These are phyloP conservation scores for Dryobota labecula DNA, from an alignment of 2,888 invertebrate genomes.

Conservation along the genomic window DNA sequence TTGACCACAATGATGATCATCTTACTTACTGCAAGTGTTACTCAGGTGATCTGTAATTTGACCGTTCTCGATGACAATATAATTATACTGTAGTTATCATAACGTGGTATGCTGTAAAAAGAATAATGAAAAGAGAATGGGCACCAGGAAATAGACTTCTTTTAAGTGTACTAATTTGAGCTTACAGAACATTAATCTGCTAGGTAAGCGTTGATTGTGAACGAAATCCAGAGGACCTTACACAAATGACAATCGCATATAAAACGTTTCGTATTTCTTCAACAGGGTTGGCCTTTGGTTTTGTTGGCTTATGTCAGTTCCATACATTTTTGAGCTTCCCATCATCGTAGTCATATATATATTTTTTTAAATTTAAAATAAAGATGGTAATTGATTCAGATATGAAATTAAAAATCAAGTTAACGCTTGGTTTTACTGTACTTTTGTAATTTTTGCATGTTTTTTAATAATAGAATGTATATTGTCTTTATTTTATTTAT, in stretches of 20 bases:
- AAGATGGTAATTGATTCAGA: no score
- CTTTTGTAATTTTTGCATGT: no score
- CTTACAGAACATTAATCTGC: neutral
- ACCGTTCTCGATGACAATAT: neutral
- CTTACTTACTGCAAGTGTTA: conserved; percentile 15
- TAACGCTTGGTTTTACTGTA: no score
- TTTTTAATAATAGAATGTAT: no score
- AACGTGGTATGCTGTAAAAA: no score
- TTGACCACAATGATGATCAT: conserved; percentile 26
- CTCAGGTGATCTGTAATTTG: neutral
- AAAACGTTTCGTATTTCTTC: neutral
- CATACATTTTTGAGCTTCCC: neutral
- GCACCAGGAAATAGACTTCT: neutral
- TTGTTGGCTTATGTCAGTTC: no score
- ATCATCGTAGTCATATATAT: no score
- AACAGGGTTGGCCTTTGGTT: neutral
- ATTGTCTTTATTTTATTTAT: no score
- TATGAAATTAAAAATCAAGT: no score
- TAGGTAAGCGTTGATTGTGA: neutral
- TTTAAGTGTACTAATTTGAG: neutral
- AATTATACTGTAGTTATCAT: neutral
- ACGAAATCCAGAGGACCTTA: neutral
- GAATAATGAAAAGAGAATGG: neutral
- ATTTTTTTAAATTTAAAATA: no score
- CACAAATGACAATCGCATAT: neutral